phyloP scores from a whole-genome alignment of 2,797 vertebrate species.

The Schizothorax lantsangensis region DNA sequence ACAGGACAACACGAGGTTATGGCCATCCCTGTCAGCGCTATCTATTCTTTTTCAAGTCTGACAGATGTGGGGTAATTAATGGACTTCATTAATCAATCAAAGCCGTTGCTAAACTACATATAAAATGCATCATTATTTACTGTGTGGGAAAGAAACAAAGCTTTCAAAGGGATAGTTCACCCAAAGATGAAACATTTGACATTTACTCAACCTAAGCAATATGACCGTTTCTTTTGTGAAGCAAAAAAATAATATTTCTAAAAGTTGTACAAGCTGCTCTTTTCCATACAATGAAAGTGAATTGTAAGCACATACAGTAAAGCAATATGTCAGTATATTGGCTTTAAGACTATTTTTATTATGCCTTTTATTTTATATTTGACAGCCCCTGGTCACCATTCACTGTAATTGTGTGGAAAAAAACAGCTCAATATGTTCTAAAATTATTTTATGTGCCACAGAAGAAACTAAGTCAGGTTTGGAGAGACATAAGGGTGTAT shows the following conservation, averaged over 20 bases:
- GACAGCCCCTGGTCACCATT: neutral
- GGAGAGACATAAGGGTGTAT: neutral
- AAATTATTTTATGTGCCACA: neutral
- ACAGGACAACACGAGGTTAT: conserved; percentile 77
- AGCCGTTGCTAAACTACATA: conserved; percentile 35
- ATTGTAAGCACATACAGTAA: neutral
- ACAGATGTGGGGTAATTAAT: conserved; percentile 76
- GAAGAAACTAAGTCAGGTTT: neutral
- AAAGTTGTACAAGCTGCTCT: neutral
- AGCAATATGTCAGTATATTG: neutral
- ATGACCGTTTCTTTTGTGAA: neutral
- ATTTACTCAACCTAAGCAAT: neutral
- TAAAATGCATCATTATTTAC: neutral
- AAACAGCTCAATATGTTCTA: neutral
- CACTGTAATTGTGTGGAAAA: neutral
- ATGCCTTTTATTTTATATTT: neutral
- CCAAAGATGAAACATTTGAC: neutral
- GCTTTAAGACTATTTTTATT: neutral
- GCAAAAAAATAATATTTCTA: neutral
- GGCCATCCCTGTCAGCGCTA: conserved; percentile 75
- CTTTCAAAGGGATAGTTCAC: neutral
- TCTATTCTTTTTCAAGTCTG: conserved; percentile 76
- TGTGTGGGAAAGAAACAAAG: neutral
- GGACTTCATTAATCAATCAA: conserved; percentile 68
- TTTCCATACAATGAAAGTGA: neutral